Evolutionary conservation across 2,888 invertebrate species (phyloP).

Genomic region (Argyra leucocephala): DNA sequence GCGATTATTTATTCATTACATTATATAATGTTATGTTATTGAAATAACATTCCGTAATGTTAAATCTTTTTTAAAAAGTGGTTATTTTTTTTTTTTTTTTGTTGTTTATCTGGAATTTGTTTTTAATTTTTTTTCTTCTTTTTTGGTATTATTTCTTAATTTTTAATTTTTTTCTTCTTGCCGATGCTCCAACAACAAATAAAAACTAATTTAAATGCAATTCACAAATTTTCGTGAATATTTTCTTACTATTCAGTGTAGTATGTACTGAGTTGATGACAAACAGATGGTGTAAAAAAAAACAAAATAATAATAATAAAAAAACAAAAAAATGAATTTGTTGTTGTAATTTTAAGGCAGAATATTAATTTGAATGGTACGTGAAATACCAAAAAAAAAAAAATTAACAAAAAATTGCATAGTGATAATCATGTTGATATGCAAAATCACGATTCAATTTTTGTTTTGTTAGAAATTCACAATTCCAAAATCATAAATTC

Average conservation of each 20-base stretch:
- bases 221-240: not conserved
- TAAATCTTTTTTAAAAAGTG: too few species aligned
- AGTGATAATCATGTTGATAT: not conserved
- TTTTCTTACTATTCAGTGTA: not conserved
- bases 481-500: too few species aligned
- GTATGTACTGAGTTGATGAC: not conserved
- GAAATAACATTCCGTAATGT: too few species aligned
- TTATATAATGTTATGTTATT: too few species aligned
- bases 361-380: not conserved
- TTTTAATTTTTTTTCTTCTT: too few species aligned
- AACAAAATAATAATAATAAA: too few species aligned
- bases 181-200: not conserved
- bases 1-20: too few species aligned
- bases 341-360: not conserved
- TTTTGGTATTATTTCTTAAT: too few species aligned
- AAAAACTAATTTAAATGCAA: constrained; percentile 2
- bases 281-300: not conserved
- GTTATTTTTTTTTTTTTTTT: too few species aligned
- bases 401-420: not conserved
- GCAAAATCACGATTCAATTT: not conserved
- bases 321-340: not conserved
- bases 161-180: too few species aligned
- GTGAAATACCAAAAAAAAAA: not conserved
- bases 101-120: too few species aligned
- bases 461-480: too few species aligned